phyloP scores from a whole-genome alignment of 2,888 invertebrate genomes.

The Cantharis nigra region DNA sequence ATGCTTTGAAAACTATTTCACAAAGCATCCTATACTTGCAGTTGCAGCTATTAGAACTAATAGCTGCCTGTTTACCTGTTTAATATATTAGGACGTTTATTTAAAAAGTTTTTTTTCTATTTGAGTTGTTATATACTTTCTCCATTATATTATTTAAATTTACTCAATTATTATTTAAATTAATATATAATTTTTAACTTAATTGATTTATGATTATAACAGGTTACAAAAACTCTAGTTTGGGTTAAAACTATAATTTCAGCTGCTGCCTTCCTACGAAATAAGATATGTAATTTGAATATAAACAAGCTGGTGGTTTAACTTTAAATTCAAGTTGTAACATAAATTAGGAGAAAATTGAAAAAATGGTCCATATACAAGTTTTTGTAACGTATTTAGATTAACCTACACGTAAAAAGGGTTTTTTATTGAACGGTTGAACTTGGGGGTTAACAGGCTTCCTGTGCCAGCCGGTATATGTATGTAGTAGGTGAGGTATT shows the following conservation, averaged over 20 bases:
- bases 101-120: too few species aligned
- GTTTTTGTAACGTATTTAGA: neutral
- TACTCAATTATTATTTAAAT: neutral
- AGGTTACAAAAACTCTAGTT: neutral
- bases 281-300: neutral
- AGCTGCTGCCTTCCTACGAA: neutral
- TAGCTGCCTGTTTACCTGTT: too few species aligned
- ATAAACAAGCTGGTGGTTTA: neutral
- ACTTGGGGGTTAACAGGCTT: neutral
- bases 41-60: too few species aligned
- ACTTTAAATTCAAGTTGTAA: neutral
- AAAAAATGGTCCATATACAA: neutral
- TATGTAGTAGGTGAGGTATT: neutral
- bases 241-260: neutral
- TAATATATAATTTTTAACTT: neutral
- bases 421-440: neutral
- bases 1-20: too few species aligned
- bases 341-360: neutral
- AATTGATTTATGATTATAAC: neutral
- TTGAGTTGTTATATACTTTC: neutral
- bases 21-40: too few species aligned
- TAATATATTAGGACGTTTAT: too few species aligned
- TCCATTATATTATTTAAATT: neutral
- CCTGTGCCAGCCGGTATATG: neutral
- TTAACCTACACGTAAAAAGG: neutral